phyloP scores from a whole-genome alignment of 2,113 vertebrate genomes.

The Daboia siamensis region DNA sequence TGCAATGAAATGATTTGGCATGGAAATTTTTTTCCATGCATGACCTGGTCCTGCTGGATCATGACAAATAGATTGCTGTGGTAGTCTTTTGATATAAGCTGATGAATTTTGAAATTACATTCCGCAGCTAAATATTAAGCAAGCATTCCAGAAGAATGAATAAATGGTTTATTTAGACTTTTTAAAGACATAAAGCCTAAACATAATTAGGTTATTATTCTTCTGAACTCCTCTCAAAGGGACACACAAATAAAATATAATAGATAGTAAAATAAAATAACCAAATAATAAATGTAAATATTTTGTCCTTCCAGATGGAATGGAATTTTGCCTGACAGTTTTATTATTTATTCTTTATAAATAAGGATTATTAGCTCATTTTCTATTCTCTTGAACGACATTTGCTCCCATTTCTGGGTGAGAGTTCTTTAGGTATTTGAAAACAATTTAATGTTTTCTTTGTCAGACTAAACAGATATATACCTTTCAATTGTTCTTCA shows the following conservation, averaged over 20 bases:
- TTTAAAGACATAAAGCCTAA: neutral
- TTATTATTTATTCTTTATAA: accelerated
- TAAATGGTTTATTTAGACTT: neutral
- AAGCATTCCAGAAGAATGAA: neutral
- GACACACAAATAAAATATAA: neutral
- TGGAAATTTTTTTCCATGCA: neutral
- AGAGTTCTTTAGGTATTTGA: neutral
- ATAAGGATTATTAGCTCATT: neutral
- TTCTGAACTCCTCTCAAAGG: neutral
- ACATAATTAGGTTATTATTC: neutral
- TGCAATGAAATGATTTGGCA: neutral
- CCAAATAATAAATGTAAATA: neutral
- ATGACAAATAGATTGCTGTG: neutral
- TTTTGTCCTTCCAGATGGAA: neutral
- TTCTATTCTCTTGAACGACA: neutral
- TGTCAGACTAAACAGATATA: neutral
- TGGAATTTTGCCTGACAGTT: neutral
- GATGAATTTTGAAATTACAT: neutral
- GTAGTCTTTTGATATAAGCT: neutral
- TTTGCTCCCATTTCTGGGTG: neutral
- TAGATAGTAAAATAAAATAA: neutral
- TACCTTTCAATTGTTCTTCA: neutral
- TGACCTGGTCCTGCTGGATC: neutral
- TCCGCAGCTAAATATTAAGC: neutral
- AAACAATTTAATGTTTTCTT: neutral